phyloP scores from a whole-genome alignment of 2,888 invertebrate species.

The Stenodema calcarata region DNA sequence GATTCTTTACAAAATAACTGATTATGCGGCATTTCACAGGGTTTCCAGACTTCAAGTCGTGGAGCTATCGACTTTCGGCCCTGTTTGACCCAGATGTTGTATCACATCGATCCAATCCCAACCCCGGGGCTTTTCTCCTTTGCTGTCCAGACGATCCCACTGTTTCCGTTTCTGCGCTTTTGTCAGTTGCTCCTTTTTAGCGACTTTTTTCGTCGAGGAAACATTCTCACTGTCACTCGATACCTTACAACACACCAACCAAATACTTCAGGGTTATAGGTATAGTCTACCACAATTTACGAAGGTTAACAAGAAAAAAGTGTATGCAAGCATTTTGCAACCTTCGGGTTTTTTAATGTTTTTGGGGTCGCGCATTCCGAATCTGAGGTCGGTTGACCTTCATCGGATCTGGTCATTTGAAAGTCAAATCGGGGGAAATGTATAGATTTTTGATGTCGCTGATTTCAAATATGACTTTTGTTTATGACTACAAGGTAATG shows the following conservation, averaged over 20 bases:
- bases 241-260: not conserved
- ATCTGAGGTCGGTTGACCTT: no score
- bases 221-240: constrained; percentile 57
- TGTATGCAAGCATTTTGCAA: no score
- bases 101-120: constrained; percentile 96
- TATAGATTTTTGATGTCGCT: no score
- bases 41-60: not conserved
- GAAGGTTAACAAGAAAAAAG: no score
- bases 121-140: constrained; percentile 86
- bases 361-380: no score
- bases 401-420: no score
- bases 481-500: no score
- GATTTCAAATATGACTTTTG: no score
- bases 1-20: not conserved
- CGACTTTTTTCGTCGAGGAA: constrained; percentile 65
- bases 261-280: not conserved
- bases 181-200: constrained; percentile 83
- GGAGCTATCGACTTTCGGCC: constrained; percentile 61
- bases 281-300: no score
- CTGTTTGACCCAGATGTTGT: constrained; percentile 90
- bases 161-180: constrained; percentile 90
- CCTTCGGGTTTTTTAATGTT: no score
- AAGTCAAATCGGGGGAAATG: no score
- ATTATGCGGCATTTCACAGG: not conserved
- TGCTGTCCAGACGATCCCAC: constrained; percentile 83